Evolutionary conservation across 2,888 invertebrate species (phyloP), one percentile per base, ranked within the genome.

Genomic region (Liposcelis brunnea): DNA sequence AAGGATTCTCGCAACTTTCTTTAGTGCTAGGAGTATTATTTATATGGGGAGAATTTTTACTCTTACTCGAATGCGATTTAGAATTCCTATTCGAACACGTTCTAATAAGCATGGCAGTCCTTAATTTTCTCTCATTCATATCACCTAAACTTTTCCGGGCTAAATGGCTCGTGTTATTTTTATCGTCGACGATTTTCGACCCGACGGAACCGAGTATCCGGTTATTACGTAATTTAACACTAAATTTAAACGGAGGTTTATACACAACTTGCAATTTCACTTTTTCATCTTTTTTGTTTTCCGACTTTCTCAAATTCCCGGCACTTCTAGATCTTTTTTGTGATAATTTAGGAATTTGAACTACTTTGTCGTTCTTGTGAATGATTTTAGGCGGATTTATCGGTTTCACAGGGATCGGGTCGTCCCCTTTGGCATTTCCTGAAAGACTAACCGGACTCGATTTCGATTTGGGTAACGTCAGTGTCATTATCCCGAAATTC

Each of bases 231-330:
- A 86, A 70, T 58, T 82, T 81, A 45, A 86, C 72, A 60, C 83
- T 84, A 62, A 86, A 85, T 56, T 83, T 80, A 63, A 86, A 86
- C 10, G 86, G 86, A 43, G 86, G 85, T 59, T 85, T 85, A 61
- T 84, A 86, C 19, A 86, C 81, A 31, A 86, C 85, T 62, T 86
- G 86, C 16, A 86, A 65, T 52, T 82, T 74, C 10, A 85, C 75
- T 59, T 81, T 81, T 48, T 60, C 47, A 32, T 53, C 53, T 43
- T 52, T 52, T 15, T 35, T 35, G 14, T 16, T 16, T 21, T 40
- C 40, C 26, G 26, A 26, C 11, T 40, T 40, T n/a, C 74, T 62
- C 33, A 82, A 67, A 56, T 80, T 80, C 14, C 78, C 79, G 49
- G 77, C 74, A 55, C 81, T 82, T 55, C 80, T 78, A 52, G 76